Evolutionary conservation across 2,888 invertebrate species (phyloP).

Genomic region (Pachliopta kotzebuea): DNA sequence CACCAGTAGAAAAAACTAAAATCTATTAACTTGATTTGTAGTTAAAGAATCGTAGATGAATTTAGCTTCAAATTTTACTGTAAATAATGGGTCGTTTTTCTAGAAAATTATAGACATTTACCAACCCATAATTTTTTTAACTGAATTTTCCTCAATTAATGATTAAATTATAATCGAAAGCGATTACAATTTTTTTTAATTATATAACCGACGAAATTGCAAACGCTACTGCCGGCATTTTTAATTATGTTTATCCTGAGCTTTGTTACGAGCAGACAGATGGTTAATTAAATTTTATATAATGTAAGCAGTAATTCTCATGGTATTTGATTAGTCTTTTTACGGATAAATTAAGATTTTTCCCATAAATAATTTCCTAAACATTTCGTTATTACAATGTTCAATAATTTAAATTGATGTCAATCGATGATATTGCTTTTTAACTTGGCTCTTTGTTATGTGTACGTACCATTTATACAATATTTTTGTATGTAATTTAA

Average conservation of each 20-base stretch:
- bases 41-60: not conserved
- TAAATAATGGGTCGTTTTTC: not conserved
- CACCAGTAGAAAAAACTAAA: too few species aligned
- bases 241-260: constrained; percentile 54
- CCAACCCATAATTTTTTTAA: not conserved
- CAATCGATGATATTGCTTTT: not conserved
- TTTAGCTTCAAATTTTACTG: not conserved
- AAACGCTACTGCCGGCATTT: constrained; percentile 43
- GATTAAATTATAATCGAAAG: constrained; percentile 28
- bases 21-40: too few species aligned
- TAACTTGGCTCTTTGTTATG: not conserved
- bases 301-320: constrained; percentile 30
- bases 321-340: constrained; percentile 13
- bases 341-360: constrained; percentile 23
- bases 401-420: not conserved
- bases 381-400: not conserved
- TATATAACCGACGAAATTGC: constrained; percentile 34
- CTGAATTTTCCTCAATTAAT: constrained; percentile 10
- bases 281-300: constrained; percentile 47
- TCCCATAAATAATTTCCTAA: constrained; percentile 2
- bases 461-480: too few species aligned
- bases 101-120: constrained; percentile 5
- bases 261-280: constrained; percentile 46
- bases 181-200: constrained; percentile 28
- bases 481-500: too few species aligned